Conservation (phyloP, 2,888 invertebrate species). For the Agrotis puta region DNA sequence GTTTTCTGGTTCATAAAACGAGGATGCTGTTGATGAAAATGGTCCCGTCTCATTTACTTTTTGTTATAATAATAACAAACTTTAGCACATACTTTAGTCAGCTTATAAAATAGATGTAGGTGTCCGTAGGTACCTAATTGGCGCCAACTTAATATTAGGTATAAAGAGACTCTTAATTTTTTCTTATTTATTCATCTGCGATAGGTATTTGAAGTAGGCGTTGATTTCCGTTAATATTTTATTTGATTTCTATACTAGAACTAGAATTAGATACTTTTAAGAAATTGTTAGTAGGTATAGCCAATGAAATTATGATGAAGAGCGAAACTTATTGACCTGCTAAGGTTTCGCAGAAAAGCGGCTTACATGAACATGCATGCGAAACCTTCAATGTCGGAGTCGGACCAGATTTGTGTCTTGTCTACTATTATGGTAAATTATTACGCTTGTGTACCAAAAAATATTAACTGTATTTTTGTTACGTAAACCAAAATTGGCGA, state of each 20-base stretch:
- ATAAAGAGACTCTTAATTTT: constrained; percentile 6
- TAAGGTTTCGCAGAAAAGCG: constrained; percentile 52
- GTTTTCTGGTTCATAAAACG: neutral
- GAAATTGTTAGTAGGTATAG: neutral
- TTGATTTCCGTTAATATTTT: constrained; percentile 14
- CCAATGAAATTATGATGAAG: constrained; percentile 34
- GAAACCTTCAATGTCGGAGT: constrained; percentile 24
- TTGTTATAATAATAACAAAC: neutral
- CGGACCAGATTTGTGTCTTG: constrained; percentile 17
- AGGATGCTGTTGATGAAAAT: constrained; percentile 3
- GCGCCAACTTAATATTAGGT: constrained; percentile 38
- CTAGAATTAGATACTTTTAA: neutral
- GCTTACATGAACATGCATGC: constrained; percentile 37
- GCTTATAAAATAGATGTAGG: constrained; percentile 39
- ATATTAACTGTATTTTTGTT: no score
- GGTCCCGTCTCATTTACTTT: neutral
- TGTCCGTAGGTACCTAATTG: constrained; percentile 27
- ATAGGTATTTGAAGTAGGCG: constrained; percentile 41
- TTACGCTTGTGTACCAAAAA: neutral
- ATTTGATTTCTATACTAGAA: neutral
- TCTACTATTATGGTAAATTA: constrained; percentile 22
- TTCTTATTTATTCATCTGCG: neutral
- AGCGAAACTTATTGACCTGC: constrained; percentile 27
- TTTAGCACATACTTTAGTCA: constrained; percentile 22
- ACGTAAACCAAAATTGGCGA: no score